A percentile compares a stretch with the other conserved stretches of the same genome.
phyloP scores from a whole-genome alignment of 2,888 invertebrate genomes.

The Phalera bucephala region DNA sequence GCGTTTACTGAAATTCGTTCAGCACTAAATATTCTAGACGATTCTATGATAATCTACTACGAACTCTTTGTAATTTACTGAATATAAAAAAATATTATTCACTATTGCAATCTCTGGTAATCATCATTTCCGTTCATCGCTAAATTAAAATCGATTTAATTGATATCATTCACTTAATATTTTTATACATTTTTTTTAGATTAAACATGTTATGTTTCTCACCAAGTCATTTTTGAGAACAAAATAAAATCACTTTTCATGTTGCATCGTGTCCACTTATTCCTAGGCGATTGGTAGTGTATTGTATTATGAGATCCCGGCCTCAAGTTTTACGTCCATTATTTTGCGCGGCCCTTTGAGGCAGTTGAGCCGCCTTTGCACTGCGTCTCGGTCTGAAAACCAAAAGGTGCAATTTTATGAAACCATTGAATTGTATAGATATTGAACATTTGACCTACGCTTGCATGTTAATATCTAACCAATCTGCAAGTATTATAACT shows the following conservation, averaged over 20 bases:
- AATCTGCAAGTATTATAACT: no score
- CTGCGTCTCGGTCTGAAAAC: slow-evolving; percentile 95
- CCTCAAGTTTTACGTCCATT: slow-evolving; percentile 77
- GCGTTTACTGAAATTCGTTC: slow-evolving; percentile 49
- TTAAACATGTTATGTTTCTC: slow-evolving; percentile 53
- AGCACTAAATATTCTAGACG: slow-evolving; percentile 49
- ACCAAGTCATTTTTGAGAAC: slow-evolving; percentile 66
- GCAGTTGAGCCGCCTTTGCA: slow-evolving; percentile 93
- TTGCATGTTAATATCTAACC: no score
- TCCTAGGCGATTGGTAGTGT: slow-evolving; percentile 44
- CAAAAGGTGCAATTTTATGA: slow-evolving; percentile 9
- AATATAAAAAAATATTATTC: slow-evolving; percentile 78
- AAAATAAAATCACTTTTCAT: slow-evolving; percentile 81
- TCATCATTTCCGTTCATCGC: slow-evolving; percentile 62
- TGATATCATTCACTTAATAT: slow-evolving; percentile 67
- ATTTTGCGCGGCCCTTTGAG: slow-evolving; percentile 77
- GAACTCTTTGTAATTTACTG: slow-evolving; percentile 50
- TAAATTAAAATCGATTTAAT: slow-evolving; percentile 60
- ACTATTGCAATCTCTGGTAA: slow-evolving; percentile 76
- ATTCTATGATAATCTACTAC: slow-evolving; percentile 47
- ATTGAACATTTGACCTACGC: no score
- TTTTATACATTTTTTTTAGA: slow-evolving; percentile 64
- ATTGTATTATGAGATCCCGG: slow-evolving; percentile 80
- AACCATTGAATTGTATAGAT: no score
- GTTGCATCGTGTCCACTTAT: slow-evolving; percentile 63